Evolutionary conservation across 2,797 vertebrate species (phyloP).

Genomic region (Lerista edwardsae): DNA sequence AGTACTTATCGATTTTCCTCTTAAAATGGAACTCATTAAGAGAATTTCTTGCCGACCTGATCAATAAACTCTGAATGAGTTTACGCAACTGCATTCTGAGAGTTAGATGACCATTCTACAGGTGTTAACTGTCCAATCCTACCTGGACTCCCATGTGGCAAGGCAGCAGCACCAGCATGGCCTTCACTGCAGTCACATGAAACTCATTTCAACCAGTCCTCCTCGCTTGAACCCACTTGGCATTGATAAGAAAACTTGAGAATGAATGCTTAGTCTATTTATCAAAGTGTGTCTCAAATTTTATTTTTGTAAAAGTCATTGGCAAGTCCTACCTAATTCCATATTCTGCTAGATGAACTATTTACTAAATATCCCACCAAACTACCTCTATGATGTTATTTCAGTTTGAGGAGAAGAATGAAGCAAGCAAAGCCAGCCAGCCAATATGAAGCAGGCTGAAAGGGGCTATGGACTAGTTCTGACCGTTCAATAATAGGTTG

Average conservation of each 20-base stretch:
- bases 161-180: too few relatives aligned
- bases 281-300: too few relatives aligned
- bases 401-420: too few relatives aligned
- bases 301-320: background rate
- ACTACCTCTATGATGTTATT: too few relatives aligned
- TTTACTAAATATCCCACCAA: too few relatives aligned
- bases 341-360: too few relatives aligned
- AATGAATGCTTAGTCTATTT: background rate
- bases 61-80: constrained; percentile 33
- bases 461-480: too few relatives aligned
- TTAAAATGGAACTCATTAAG: constrained; percentile 33
- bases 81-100: constrained; percentile 33
- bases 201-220: background rate
- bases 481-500: too few relatives aligned
- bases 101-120: background rate
- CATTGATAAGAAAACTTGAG: background rate
- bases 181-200: background rate
- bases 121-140: too few relatives aligned
- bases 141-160: too few relatives aligned
- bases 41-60: background rate
- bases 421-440: too few relatives aligned
- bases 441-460: too few relatives aligned
- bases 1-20: background rate
- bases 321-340: background rate
- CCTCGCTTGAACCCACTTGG: background rate